A percentile compares a stretch with the other conserved stretches of the same genome.
Conservation (phyloP, 2,888 invertebrate species). For the Pyrrhia umbra region DNA sequence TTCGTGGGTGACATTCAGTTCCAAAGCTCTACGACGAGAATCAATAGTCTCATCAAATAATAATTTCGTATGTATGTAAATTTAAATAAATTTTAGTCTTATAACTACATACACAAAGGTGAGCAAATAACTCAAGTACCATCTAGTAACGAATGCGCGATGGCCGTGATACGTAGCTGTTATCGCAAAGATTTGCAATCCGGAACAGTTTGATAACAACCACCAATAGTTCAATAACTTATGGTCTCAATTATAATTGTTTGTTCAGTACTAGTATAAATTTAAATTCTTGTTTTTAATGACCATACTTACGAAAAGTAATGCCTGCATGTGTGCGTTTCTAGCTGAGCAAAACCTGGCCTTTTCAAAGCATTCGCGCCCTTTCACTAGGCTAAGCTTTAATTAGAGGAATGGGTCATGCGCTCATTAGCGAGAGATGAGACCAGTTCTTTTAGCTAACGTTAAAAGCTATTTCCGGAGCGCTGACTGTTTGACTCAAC, state of each 20-base stretch:
- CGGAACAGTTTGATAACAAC: conserved; percentile 49
- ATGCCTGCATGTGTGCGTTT: not conserved
- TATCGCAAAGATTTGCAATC: conserved; percentile 54
- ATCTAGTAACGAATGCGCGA: conserved; percentile 16
- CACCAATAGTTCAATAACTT: conserved; percentile 38
- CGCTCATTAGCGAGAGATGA: conserved; percentile 45
- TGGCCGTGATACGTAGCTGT: conserved; percentile 24
- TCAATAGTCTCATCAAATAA: not conserved
- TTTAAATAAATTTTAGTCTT: not conserved
- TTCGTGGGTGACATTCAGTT: conserved; percentile 13
- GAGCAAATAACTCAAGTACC: conserved; percentile 18
- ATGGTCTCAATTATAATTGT: conserved; percentile 13
- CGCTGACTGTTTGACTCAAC: conserved; percentile 3
- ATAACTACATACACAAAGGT: too few species aligned
- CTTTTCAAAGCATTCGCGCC: conserved; percentile 23
- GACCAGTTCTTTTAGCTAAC: conserved; percentile 22
- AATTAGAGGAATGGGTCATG: conserved; percentile 47
- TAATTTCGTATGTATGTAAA: not conserved
- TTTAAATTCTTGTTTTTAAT: not conserved
- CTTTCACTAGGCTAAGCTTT: conserved; percentile 28
- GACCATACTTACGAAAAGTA: not conserved
- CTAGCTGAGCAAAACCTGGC: conserved; percentile 8
- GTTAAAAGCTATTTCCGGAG: conserved; percentile 28
- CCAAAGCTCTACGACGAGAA: not conserved
- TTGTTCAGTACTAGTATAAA: not conserved